Conservation (phyloP, 2,113 vertebrate species). For the Gila orcuttii region DNA sequence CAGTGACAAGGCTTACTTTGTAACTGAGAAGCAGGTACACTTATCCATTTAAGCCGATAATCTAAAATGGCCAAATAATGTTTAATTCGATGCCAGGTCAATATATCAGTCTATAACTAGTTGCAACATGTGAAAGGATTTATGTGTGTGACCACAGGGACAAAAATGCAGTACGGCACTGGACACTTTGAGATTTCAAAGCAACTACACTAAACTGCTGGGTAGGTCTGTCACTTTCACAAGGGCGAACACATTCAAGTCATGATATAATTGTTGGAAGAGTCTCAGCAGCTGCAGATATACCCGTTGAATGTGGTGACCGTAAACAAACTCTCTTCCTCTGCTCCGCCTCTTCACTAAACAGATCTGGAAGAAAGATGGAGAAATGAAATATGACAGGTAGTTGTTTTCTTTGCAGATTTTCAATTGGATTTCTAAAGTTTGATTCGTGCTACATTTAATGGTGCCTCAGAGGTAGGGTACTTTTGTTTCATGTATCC, state of each 20-base stretch:
- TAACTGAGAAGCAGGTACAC: not conserved
- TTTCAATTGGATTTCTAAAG: not conserved
- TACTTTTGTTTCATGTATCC: not conserved
- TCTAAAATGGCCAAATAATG: not conserved
- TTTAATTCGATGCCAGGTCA: not conserved
- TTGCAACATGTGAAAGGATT: not conserved
- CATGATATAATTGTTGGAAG: constrained; percentile 45
- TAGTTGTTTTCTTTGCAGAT: not conserved
- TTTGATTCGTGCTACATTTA: not conserved
- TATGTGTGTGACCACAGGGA: not conserved
- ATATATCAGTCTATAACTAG: not conserved
- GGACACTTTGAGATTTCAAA: not conserved
- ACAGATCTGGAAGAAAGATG: not conserved
- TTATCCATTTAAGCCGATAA: not conserved
- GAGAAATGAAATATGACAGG: not conserved
- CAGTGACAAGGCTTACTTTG: not conserved
- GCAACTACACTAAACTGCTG: not conserved
- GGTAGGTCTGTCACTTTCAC: not conserved
- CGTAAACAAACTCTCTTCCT: constrained; percentile 36
- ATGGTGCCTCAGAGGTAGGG: not conserved
- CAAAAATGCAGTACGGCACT: not conserved
- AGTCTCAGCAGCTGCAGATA: constrained; percentile 30
- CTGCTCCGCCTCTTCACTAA: not conserved
- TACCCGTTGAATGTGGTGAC: not conserved
- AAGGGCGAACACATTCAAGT: constrained; percentile 20